Percentiles rank a stretch among this genome's conserved stretches.
These are phyloP conservation scores for Scarus forsteni DNA, from an alignment of 2,797 vertebrate genomes.

Conservation along the genomic window DNA sequence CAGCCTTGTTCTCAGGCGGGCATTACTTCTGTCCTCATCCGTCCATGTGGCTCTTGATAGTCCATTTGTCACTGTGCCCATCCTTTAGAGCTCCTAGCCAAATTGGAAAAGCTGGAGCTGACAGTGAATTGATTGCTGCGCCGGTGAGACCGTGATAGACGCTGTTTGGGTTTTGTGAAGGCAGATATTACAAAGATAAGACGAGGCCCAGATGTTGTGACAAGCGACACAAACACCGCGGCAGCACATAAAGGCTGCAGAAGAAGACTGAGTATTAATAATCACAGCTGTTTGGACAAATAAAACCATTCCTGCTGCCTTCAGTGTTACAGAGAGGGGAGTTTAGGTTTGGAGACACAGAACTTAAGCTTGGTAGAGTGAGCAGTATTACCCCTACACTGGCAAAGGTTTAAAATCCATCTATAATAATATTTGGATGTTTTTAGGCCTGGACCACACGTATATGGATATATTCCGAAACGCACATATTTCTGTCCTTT, in stretches of 20 bases:
- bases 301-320: not conserved
- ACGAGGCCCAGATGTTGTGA: slow-evolving; percentile 6
- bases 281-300: not conserved
- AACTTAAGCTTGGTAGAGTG: not conserved
- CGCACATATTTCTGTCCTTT: too few species aligned
- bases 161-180: slow-evolving; percentile 20
- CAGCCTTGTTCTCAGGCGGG: not conserved
- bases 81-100: slow-evolving; percentile 9
- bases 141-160: slow-evolving; percentile 13
- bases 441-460: too few species aligned
- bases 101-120: slow-evolving; percentile 13
- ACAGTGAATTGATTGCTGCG: slow-evolving; percentile 30
- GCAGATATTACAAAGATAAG: slow-evolving; percentile 34
- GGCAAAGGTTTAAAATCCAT: too few species aligned
- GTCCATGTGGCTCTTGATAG: not conserved
- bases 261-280: not conserved
- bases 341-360: not conserved
- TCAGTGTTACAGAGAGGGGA: not conserved
- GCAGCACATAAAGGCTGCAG: slow-evolving; percentile 7
- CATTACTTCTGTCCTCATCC: not conserved
- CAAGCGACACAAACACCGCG: slow-evolving; percentile 11
- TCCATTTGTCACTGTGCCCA: slow-evolving; percentile 22
- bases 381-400: too few species aligned
- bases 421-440: too few species aligned
- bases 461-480: too few species aligned